These are phyloP conservation scores for Dipodomys spectabilis DNA, from an alignment of 2,113 vertebrate species.

Conservation along the genomic window DNA sequence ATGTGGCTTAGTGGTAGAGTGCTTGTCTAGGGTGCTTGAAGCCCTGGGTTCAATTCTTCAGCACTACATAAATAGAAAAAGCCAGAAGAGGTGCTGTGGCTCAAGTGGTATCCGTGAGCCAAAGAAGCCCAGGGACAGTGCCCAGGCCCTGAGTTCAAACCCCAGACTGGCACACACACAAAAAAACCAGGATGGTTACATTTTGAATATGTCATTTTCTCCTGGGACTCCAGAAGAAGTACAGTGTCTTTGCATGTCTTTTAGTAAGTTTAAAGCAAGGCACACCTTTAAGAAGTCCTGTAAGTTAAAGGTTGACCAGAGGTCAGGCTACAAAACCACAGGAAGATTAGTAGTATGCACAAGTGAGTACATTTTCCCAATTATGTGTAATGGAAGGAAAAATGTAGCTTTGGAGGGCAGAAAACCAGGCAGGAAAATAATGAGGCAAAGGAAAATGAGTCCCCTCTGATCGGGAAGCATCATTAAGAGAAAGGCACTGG, in stretches of 20 bases:
- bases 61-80: too few relatives aligned
- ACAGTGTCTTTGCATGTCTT: background rate
- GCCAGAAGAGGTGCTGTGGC: too few relatives aligned
- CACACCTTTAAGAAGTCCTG: conserved; percentile 48
- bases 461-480: conserved; percentile 69
- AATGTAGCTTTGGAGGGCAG: conserved; percentile 40
- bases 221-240: background rate
- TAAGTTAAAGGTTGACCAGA: conserved; percentile 47
- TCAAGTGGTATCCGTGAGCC: too few relatives aligned
- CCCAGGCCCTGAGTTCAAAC: too few relatives aligned
- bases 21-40: too few relatives aligned
- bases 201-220: background rate
- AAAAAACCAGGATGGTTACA: background rate
- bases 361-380: background rate
- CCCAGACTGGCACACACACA: too few relatives aligned
- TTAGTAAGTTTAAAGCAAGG: background rate
- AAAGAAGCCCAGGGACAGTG: too few relatives aligned
- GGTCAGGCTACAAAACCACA: conserved; percentile 39
- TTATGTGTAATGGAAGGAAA: conserved; percentile 44
- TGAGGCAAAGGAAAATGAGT: conserved; percentile 56
- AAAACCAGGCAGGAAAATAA: conserved; percentile 63
- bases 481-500: conserved; percentile 20
- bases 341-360: background rate
- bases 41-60: too few relatives aligned
- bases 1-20: too few relatives aligned